Base-by-base conservation (phyloP, 2,797 vertebrate genomes). In the Channa striata region DNA sequence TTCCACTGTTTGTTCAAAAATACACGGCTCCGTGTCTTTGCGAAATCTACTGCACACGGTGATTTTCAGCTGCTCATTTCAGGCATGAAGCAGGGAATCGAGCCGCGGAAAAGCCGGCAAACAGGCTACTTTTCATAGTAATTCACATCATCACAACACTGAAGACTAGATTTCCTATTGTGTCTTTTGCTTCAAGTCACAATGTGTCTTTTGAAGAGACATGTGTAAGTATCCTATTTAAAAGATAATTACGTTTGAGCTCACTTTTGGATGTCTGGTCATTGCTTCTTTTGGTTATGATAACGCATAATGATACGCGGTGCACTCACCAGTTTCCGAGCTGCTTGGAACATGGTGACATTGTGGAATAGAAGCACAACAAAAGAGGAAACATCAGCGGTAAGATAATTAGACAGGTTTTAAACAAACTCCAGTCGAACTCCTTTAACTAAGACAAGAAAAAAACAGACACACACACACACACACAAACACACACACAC, bases 1-100 rank as follows among this genome's bases (percentile, higher is more conserved):
- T 57, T 46, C 13, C 11, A 13, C 8, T 54, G 16, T 57, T 48
- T 59, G 16, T 53, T 60, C 25, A 48, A 49, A 81, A 21, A 62
- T 48, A 23, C 30, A 14, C 4, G 21, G 0, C 14, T 21, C 34
- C 19, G 8, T 20, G 60, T 72, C 34, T 59, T 10, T 16, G 1
- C 16, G 25, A 14, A 47, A 59, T 33, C 40, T n/a, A 21, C 4
- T 6, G 10, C 10, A 16, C 11, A 43, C 6, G 6, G 39, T 34
- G 1, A 11, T 59, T 47, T 60, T 73, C 44, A 19, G 2, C 48
- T 53, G 33, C 16, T 33, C 44, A 37, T 53, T 50, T 17, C 12
- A 48, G 50, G 48, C 21, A 19, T 0, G 23, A 19, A 49, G 43
- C 11, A 23, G 30, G 4, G 42, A 67, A 23, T 49, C 21, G 50